Conservation (phyloP, 2,797 vertebrate genomes). For the Labeo calbasu region DNA sequence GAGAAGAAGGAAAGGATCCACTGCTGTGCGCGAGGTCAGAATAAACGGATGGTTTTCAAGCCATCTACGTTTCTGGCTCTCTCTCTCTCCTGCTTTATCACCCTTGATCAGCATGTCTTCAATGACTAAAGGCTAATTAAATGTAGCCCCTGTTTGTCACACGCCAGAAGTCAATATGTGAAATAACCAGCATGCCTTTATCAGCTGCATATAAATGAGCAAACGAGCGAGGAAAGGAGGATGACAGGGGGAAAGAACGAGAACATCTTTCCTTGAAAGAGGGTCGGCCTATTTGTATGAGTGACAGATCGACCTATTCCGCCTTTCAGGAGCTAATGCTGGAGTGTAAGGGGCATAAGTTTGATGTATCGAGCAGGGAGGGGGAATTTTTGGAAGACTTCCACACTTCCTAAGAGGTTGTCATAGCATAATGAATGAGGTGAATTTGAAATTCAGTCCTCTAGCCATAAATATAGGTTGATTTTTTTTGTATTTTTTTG, state of each 20-base stretch:
- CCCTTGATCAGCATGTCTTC: constrained; percentile 19
- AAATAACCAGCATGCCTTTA: constrained; percentile 57
- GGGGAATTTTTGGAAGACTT: constrained; percentile 26
- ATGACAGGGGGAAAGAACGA: constrained; percentile 24
- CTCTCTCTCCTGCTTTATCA: constrained; percentile 15
- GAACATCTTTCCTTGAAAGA: constrained; percentile 27
- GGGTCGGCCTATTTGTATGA: constrained; percentile 40
- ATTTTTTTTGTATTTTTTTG: neutral
- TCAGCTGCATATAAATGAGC: constrained; percentile 47
- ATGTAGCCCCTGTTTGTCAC: constrained; percentile 57
- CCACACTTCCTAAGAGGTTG: constrained; percentile 6
- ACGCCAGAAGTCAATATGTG: constrained; percentile 58
- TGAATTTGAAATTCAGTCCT: constrained; percentile 20
- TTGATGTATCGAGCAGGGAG: constrained; percentile 33
- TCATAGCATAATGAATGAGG: constrained; percentile 7
- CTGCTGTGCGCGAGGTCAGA: neutral
- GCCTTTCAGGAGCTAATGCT: constrained; percentile 41
- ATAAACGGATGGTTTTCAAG: neutral
- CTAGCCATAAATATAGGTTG: constrained; percentile 10
- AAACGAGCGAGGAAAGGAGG: neutral
- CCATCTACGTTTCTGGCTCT: neutral
- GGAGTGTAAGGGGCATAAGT: constrained; percentile 29
- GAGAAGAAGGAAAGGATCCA: neutral
- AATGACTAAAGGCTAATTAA: constrained; percentile 62
- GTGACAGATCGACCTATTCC: constrained; percentile 49